Evolutionary conservation across 2,797 vertebrate genomes (phyloP).

Genomic region (Limosa lapponica): DNA sequence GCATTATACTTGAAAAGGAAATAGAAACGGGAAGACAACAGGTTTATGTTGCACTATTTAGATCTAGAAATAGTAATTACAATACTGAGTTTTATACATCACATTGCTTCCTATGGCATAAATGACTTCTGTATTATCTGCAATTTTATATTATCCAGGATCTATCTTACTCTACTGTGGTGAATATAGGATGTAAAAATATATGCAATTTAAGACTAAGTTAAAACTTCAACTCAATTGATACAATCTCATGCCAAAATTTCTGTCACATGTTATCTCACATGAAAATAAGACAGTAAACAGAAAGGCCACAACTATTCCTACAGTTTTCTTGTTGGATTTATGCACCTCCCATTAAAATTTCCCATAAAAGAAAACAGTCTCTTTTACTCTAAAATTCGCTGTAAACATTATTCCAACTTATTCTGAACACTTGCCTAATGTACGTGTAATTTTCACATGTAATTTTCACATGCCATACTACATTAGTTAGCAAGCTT

Average conservation of each 20-base stretch:
- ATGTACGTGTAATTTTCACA: neutral
- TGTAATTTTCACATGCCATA: neutral
- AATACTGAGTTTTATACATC: neutral
- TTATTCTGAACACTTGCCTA: neutral
- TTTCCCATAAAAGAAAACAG: neutral
- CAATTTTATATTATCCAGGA: neutral
- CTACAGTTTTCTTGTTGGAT: neutral
- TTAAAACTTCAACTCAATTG: neutral
- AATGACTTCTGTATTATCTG: neutral
- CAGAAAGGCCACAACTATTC: neutral
- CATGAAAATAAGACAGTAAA: neutral
- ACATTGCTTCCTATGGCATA: neutral
- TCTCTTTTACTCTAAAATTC: neutral
- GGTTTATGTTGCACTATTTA: neutral
- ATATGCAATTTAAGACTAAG: neutral
- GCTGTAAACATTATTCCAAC: neutral
- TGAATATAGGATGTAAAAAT: neutral
- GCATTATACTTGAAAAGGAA: neutral
- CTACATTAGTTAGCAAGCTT: neutral
- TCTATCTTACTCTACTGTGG: rapidly evolving
- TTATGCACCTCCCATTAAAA: neutral
- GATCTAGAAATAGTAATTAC: neutral
- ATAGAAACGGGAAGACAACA: neutral
- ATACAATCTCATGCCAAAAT: neutral
- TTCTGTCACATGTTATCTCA: neutral